These are phyloP conservation scores for Grapholita molesta DNA, from an alignment of 1,140 invertebrate genomes.

Conservation along the genomic window DNA sequence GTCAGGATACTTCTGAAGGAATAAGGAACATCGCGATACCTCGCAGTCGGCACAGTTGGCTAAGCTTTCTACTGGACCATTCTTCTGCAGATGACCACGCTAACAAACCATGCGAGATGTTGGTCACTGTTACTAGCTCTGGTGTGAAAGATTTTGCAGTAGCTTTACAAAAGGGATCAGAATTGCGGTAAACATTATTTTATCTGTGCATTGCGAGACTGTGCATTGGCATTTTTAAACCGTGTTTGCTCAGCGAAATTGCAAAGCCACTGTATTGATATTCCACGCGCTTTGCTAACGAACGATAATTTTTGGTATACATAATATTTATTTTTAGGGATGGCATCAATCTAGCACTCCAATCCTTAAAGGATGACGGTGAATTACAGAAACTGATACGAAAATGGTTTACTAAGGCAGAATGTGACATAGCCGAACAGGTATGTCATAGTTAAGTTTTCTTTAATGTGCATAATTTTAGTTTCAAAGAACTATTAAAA, in stretches of 20 bases:
- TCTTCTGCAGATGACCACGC: background rate
- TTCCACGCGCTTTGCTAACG: background rate
- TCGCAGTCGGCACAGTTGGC: slow-evolving; percentile 36
- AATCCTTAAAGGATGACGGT: slow-evolving; percentile 94
- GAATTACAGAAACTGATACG: slow-evolving; percentile 93
- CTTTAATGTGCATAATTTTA: too few species aligned
- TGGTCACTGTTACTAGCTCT: slow-evolving; percentile 32
- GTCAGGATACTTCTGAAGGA: slow-evolving; percentile 35
- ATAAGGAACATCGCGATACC: slow-evolving; percentile 19
- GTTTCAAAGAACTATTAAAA: too few species aligned
- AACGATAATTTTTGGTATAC: background rate
- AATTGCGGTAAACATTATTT: slow-evolving; percentile 46
- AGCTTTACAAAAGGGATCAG: slow-evolving; percentile 60
- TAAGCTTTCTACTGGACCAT: slow-evolving; percentile 30
- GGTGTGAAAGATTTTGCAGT: slow-evolving; percentile 61
- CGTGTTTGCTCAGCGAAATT: slow-evolving; percentile 16
- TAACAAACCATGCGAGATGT: slow-evolving; percentile 40
- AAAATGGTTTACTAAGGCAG: slow-evolving; percentile 85
- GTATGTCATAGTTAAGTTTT: slow-evolving; percentile 15
- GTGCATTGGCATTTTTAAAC: slow-evolving; percentile 15
- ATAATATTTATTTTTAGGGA: slow-evolving; percentile 81
- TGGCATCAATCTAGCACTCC: slow-evolving; percentile 92
- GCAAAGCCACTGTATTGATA: slow-evolving; percentile 19
- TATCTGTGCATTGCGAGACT: slow-evolving; percentile 24
- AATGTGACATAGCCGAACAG: slow-evolving; percentile 39